These are phyloP conservation scores for Phrynocephalus versicolor DNA, from an alignment of 2,113 vertebrate genomes.

Conservation along the genomic window DNA sequence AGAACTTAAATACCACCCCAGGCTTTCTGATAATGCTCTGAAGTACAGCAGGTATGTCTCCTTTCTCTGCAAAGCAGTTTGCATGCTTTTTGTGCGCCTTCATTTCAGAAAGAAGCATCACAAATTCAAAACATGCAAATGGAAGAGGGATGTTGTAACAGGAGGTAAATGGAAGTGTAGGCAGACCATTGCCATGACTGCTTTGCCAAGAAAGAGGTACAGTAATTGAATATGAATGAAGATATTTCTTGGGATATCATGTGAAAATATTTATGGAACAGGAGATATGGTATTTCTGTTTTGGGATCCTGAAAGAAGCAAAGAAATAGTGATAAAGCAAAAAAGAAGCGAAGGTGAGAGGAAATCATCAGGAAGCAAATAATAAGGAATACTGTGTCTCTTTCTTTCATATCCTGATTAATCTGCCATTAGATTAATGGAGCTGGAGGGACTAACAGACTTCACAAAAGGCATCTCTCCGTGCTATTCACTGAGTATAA, in stretches of 20 bases:
- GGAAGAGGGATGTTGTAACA: neutral
- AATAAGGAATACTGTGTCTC: neutral
- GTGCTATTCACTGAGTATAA: neutral
- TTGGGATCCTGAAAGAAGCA: neutral
- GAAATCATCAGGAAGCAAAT: neutral
- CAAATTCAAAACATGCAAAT: neutral
- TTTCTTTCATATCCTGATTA: neutral
- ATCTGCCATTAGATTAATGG: neutral
- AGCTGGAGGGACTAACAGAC: neutral
- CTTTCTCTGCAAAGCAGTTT: neutral
- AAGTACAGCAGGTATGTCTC: neutral
- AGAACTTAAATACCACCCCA: neutral
- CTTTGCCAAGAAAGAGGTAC: neutral
- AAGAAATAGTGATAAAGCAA: neutral
- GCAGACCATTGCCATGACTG: neutral
- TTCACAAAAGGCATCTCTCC: neutral
- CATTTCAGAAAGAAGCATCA: neutral
- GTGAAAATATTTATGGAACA: neutral
- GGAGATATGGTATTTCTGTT: neutral
- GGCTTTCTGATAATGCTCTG: neutral
- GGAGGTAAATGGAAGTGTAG: neutral
- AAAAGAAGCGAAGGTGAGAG: neutral
- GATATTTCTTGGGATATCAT: neutral
- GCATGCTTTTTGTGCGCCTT: neutral
- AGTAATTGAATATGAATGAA: slow-evolving; percentile 5